Conservation (phyloP, 2,888 invertebrate genomes). For the Epirrhoe alternata region DNA sequence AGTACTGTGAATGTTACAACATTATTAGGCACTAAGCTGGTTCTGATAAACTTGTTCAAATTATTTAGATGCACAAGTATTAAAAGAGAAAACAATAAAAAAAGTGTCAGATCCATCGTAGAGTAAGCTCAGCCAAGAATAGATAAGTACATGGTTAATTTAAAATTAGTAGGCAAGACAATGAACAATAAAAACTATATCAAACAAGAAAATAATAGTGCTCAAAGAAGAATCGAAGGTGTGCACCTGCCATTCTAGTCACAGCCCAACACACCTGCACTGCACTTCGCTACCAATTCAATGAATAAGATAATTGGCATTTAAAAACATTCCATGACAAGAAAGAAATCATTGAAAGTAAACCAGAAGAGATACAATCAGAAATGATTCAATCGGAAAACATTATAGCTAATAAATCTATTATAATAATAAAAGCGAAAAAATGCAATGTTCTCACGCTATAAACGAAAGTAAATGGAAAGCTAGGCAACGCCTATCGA, state of each 20-base stretch:
- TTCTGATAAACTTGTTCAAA: conserved; percentile 3
- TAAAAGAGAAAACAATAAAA: background rate
- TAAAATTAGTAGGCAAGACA: conserved; percentile 2
- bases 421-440: conserved; percentile 19
- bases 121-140: background rate
- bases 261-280: conserved; percentile 45
- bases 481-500: conserved; percentile 49
- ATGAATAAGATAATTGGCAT: conserved; percentile 28
- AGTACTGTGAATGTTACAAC: conserved; percentile 11
- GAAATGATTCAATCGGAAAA: conserved; percentile 17
- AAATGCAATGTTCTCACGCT: conserved; percentile 51
- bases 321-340: conserved; percentile 26
- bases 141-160: conserved; percentile 6
- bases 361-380: conserved; percentile 16
- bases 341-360: conserved; percentile 24
- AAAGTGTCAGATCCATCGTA: background rate
- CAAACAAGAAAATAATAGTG: conserved; percentile 44
- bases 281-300: conserved; percentile 40
- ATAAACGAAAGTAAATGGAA: conserved; percentile 37
- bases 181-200: conserved; percentile 49
- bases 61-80: background rate
- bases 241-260: conserved; percentile 61
- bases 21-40: conserved; percentile 6
- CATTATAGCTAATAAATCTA: conserved; percentile 18
- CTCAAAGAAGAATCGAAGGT: conserved; percentile 30